Evolutionary conservation across 2,113 vertebrate species (phyloP), one percentile per base, ranked within the genome.

Genomic region (Pomatostomus ruficeps): DNA sequence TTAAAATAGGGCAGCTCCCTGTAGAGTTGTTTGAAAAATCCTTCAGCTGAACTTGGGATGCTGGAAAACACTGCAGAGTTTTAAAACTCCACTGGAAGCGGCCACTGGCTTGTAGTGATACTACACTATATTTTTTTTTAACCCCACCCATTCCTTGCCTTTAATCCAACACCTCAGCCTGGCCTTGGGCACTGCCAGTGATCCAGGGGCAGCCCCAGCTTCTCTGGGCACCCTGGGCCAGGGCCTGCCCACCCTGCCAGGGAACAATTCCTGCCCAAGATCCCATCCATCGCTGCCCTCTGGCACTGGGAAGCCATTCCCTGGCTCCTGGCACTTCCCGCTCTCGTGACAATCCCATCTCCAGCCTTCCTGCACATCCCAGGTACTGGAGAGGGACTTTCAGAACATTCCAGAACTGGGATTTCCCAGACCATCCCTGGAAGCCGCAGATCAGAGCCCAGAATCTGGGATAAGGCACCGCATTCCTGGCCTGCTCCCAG

Each of bases 181-280:
- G 48, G 25, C 40, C 48, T 42, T 35, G 65, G 29, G 0, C 49
- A 63, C 21, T 55, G 0, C 29, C 65, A 62, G 45, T 63, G 63
- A 77, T 68, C 5, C 59, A 74, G 62, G 26, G 62, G 22, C 52
- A 67, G 61, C 71, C 71, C 1, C 61, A 85, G 83, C 36, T 76
- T 2, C 71, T 66, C 61, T 66, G 82, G 31, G 25, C 31, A 85
- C 7, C 21, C 52, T 76, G 52, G 51, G 62, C 52, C 52, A 76
- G 62, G 36, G 36, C 18, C 33, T 70, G 8, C 33, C 46, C 29
- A 21, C 40, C 40, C 20, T 46, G 0, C 0, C 7, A 40, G 40
- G 15, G 10, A 70, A n/a, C 0, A 0, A 40, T 70, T 87, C 0
- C 0, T 48, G 3, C 35, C 35, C 48, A 54, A 14, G 5, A 40